Evolutionary conservation across 2,888 invertebrate genomes (phyloP), one percentile per base, ranked within the genome.

Genomic region (Andricus curvator): DNA sequence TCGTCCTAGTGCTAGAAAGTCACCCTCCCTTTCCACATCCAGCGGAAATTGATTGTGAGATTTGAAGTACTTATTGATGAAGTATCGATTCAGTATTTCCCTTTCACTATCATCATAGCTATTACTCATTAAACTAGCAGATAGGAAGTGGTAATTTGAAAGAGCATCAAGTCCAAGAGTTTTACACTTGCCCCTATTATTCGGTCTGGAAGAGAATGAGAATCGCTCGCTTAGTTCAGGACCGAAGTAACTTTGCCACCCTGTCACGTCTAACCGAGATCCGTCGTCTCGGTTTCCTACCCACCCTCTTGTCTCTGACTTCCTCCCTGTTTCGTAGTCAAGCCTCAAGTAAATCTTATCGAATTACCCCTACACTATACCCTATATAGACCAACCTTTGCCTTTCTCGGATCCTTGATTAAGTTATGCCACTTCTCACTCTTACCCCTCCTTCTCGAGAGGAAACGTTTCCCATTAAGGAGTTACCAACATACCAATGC

Each of bases 381-480:
- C 82, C 84, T 84, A 84, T 85, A 86, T 74, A 85, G 79, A 82
- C 81, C 78, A 77, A 76, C 81, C 80, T 80, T 62, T 60, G 86
- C 87, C 84, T 88, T 86, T 83, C 86, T 84, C 85, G 85, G 86
- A 89, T 89, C 85, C 87, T 88, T 90, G 89, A 91, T 91, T 89
- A 89, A 91, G 89, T 90, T 91, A 91, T 87, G 86, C 86, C 88
- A 86, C 86, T 85, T 64, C 64, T 29, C 17, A 5, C 64, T 64
- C 64, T 25, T 64, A 86, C 84, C 83, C 85, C 84, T 82, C 84
- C 86, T 85, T 86, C 88, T 87, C 80, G 85, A 86, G 87, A 85
- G 25, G 89, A 90, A 90, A 88, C 88, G 90, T 89, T 91, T 90
- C 89, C 88, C 89, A 89, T 90, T 88, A 89, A 89, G 89, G 88